Base-by-base conservation (phyloP, 2,113 vertebrate genomes). In the Strix aluco region DNA sequence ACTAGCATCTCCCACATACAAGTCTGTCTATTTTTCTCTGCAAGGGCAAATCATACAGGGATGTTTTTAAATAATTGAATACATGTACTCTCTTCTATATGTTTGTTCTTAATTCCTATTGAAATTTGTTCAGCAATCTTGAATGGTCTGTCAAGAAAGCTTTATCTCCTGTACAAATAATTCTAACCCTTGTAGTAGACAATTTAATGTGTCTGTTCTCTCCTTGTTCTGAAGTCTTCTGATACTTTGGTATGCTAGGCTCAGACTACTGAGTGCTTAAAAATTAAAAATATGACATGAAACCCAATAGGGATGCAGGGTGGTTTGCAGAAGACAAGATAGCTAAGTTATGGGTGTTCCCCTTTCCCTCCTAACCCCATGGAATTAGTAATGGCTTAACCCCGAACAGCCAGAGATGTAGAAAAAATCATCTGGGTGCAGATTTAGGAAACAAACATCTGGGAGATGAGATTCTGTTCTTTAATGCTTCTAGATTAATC, bases 71-170 rank as follows among this genome's bases (percentile, higher is more conserved):
- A 86, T 89, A 89, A 86, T 51, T 55, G 46, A 69, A 86, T 83
- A 36, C 12, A 22, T 66, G 27, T 66, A 73, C 18, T 73, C 34
- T 77, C 30, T 88, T 16, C 25, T 66, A 29, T 69, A 82, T 57
- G 21, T 90, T 83, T 94, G 46, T 84, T 96, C 72, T 69, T 88
- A 92, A 88, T 63, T 83, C 59, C 55, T 94, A 42, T 26, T 84
- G 82, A 90, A 92, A 77, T 88, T 88, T 92, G 32, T 87, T 91
- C 69, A 84, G 27, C 17, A 40, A 46, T 57, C 65, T 91, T 93
- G 51, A 84, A 81, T 8, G 12, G 8, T 5, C 23, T 91, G 51
- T 73, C 80, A 92, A 86, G 75, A 80, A 94, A 88, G 34, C 22
- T 97, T 94, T 92, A 62, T 88, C 54, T 88, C 22, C 32, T 81